Percentiles rank a stretch among this genome's conserved stretches.
Evolutionary conservation across 2,797 vertebrate genomes (phyloP).

Genomic region (Leuciscus waleckii): DNA sequence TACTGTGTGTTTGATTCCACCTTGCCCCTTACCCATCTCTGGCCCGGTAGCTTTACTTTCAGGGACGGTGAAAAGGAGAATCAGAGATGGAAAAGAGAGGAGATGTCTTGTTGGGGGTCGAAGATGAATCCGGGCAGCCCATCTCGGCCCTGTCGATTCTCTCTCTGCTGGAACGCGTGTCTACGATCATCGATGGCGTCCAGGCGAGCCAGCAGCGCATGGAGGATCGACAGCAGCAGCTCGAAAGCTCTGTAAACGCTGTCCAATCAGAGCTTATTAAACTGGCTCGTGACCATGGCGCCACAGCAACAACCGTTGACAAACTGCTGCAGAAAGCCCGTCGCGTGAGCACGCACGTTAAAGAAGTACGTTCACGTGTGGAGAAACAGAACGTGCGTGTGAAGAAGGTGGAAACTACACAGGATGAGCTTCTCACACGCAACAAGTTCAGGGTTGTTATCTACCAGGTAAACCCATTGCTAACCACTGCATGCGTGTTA

Average conservation of each 20-base stretch:
- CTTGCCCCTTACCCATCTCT: conserved; percentile 34
- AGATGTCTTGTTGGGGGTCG: conserved; percentile 78
- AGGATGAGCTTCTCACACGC: conserved; percentile 95
- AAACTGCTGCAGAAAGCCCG: conserved; percentile 94
- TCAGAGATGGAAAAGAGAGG: conserved; percentile 65
- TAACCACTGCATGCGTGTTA: neutral
- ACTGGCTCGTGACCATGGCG: conserved; percentile 88
- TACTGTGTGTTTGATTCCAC: conserved; percentile 39
- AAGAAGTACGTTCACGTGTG: conserved; percentile 90
- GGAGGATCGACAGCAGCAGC: conserved; percentile 91
- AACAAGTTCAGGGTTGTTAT: conserved; percentile 98
- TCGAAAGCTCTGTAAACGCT: conserved; percentile 89
- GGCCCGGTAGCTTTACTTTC: conserved; percentile 4
- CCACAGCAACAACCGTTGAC: conserved; percentile 86
- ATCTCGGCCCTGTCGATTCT: conserved; percentile 90
- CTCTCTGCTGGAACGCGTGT: conserved; percentile 93
- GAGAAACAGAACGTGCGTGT: conserved; percentile 90
- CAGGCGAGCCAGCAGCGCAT: conserved; percentile 95
- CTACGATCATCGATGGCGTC: conserved; percentile 92
- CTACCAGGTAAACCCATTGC: conserved; percentile 87
- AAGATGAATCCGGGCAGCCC: conserved; percentile 88
- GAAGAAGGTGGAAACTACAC: conserved; percentile 91
- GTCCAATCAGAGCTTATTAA: conserved; percentile 94
- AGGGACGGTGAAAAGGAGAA: conserved; percentile 17
- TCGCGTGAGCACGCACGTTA: conserved; percentile 93